phyloP scores from a whole-genome alignment of 2,888 invertebrate genomes.

The Phymatocera aterrima region DNA sequence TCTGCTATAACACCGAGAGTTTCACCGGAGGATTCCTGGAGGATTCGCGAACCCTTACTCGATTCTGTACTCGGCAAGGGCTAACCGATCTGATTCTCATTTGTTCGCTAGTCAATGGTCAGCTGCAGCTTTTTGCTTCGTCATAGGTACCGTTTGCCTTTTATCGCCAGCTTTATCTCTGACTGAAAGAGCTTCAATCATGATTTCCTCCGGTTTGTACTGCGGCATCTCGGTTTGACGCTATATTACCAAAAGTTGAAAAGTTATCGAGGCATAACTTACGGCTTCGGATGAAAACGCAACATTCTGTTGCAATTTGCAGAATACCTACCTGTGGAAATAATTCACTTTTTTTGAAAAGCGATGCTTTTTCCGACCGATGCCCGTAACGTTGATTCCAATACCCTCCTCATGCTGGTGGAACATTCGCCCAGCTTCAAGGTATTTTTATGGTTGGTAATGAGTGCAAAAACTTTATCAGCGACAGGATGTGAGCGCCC shows the following conservation, averaged over 20 bases:
- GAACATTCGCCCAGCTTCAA: background rate
- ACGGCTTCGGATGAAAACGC: too few species aligned
- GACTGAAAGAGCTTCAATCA: background rate
- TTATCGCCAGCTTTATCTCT: background rate
- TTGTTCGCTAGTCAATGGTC: conserved; percentile 26
- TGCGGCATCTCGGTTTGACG: too few species aligned
- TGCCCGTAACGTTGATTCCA: conserved; percentile 17
- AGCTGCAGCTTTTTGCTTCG: conserved; percentile 27
- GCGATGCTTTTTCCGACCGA: background rate
- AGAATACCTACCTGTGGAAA: too few species aligned
- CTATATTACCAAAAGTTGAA: too few species aligned
- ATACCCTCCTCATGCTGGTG: background rate
- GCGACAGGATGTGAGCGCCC: background rate
- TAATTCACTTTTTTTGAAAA: background rate
- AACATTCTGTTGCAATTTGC: too few species aligned
- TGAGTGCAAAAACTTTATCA: background rate
- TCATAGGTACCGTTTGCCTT: background rate
- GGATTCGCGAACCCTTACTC: background rate
- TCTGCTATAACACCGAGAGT: background rate
- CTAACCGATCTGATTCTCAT: conserved; percentile 33
- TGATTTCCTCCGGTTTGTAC: background rate
- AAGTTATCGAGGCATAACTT: too few species aligned
- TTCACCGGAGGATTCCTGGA: background rate
- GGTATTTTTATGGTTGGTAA: background rate
- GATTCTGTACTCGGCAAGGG: conserved; percentile 14